Evolutionary conservation across 2,888 invertebrate genomes (phyloP), one percentile per base, ranked within the genome.

Genomic region (Automeris io): DNA sequence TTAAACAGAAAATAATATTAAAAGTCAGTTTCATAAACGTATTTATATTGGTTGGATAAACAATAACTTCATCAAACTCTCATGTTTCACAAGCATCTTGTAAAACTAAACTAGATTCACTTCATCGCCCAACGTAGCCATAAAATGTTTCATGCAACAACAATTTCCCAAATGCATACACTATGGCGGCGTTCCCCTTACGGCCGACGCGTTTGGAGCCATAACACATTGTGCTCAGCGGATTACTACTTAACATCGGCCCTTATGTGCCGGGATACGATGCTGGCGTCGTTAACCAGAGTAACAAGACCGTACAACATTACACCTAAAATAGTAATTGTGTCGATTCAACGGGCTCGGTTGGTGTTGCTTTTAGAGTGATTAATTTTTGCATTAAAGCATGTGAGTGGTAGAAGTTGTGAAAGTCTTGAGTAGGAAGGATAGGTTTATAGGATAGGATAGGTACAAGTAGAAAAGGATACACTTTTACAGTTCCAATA

Each of bases 131-230:
- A 29, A 16, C 16, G 38, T 32, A 32, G 40, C 23, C 35, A 39
- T 37, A 33, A 39, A 26, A 43, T 46, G 46, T 50, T 48, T 46
- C 46, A 45, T 47, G 47, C 46, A 43, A 41, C 33, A 40, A 42
- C 54, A 58, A 59, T 60, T 57, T 54, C 50, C 51, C 50, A 60
- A 61, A 59, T 62, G 53, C 47, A 50, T 34, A 49, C 46, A 39
- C 48, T 45, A 46, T n/a, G n/a, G n/a, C n/a, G n/a, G 42, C 39
- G 45, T 44, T 51, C 49, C 52, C 47, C 47, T 54, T 61, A 53
- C 49, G 52, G 51, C 46, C 45, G 38, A 39, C 43, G 44, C 41
- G 51, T 46, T 52, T 52, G 47, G 44, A 40, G 39, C 45, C 43
- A 57, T 57, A 43, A 48, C 46, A 49, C 47, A 49, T 43, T 52